Percentiles rank a stretch among this genome's conserved stretches.
These are phyloP conservation scores for Neotoma lepida DNA, from an alignment of 2,113 vertebrate species.

Conservation along the genomic window DNA sequence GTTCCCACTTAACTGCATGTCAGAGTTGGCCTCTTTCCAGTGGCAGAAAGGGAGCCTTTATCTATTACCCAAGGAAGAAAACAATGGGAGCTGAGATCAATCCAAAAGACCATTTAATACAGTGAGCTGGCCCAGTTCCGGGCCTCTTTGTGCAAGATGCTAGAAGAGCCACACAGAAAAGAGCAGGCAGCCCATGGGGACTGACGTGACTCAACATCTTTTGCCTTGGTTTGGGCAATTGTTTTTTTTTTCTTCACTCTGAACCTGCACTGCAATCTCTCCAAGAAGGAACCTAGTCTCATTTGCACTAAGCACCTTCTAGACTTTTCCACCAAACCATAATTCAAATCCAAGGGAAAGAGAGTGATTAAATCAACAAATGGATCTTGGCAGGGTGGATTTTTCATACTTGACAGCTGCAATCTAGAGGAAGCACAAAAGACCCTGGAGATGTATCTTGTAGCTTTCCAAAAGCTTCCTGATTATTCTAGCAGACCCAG, in stretches of 20 bases:
- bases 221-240: not conserved
- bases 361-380: constrained; percentile 64
- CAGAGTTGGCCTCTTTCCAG: not conserved
- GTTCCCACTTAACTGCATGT: not conserved
- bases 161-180: not conserved
- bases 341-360: constrained; percentile 64
- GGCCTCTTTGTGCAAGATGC: not conserved
- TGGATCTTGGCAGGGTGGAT: constrained; percentile 18
- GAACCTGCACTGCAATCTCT: not conserved
- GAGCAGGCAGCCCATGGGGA: not conserved
- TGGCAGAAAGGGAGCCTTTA: not conserved
- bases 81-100: constrained; percentile 55
- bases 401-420: constrained; percentile 60
- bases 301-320: constrained; percentile 26
- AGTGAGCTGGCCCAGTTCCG: not conserved
- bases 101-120: constrained; percentile 54
- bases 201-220: not conserved
- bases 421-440: constrained; percentile 58
- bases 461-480: constrained; percentile 35
- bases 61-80: constrained; percentile 29
- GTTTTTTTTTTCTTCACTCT: constrained; percentile 5
- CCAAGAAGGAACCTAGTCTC: not conserved
- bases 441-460: constrained; percentile 27
- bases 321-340: constrained; percentile 27
- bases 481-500: constrained; percentile 16